A percentile compares a stretch with the other conserved stretches of the same genome.
These are phyloP conservation scores for Cyclopterus lumpus DNA, from an alignment of 2,797 vertebrate species.

Conservation along the genomic window DNA sequence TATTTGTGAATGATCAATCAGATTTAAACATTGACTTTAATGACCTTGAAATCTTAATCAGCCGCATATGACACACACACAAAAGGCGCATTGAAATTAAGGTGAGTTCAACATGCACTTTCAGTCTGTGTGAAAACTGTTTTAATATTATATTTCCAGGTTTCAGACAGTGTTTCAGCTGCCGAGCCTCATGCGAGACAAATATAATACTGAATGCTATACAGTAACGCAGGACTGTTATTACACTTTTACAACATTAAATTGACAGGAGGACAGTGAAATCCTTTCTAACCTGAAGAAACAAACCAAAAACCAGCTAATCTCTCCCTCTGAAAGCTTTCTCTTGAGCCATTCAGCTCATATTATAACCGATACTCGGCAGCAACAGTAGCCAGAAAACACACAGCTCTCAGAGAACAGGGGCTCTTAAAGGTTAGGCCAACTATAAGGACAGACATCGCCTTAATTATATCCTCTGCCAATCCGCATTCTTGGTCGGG, in stretches of 20 bases:
- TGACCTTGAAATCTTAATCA: background rate
- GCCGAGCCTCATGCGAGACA: background rate
- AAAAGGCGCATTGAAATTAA: slow-evolving; percentile 3
- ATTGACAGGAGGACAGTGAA: slow-evolving; percentile 6
- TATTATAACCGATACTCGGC: slow-evolving; percentile 48
- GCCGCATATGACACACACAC: background rate
- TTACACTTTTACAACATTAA: slow-evolving; percentile 13
- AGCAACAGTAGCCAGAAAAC: slow-evolving; percentile 50
- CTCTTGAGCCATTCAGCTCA: slow-evolving; percentile 30
- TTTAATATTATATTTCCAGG: slow-evolving; percentile 8
- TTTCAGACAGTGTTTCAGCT: slow-evolving; percentile 15
- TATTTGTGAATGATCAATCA: background rate
- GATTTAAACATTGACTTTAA: background rate
- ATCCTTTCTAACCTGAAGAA: slow-evolving; percentile 29
- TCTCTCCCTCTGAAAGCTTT: slow-evolving; percentile 2
- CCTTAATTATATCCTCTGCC: slow-evolving; percentile 78
- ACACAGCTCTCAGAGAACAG: slow-evolving; percentile 41
- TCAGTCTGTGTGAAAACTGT: slow-evolving; percentile 12
- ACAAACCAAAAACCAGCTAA: slow-evolving; percentile 14
- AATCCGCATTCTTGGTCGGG: slow-evolving; percentile 74
- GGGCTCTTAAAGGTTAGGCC: slow-evolving; percentile 67
- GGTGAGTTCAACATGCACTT: background rate
- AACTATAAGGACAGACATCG: slow-evolving; percentile 69
- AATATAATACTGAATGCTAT: background rate
- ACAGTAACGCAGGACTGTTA: background rate